Percentiles rank a stretch among this genome's conserved stretches.
phyloP scores from a whole-genome alignment of 1,140 invertebrate genomes.

The Ceratina calcarata region DNA sequence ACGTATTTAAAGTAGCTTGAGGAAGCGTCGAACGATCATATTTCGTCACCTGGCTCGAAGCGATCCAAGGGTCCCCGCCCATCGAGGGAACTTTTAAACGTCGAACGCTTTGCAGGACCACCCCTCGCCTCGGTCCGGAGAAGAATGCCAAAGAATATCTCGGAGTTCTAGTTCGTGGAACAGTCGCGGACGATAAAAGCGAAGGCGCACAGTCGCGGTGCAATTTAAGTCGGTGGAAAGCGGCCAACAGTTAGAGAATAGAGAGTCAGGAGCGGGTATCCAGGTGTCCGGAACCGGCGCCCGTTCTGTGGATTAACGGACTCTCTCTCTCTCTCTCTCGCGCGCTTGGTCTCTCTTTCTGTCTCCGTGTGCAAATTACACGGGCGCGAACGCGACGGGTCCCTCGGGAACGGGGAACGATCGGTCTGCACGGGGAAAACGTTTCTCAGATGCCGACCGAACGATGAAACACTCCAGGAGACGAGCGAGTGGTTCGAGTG shows the following conservation, averaged over 20 bases:
- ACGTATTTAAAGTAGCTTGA: too few species aligned
- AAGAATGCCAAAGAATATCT: not conserved
- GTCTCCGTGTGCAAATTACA: slow-evolving; percentile 6
- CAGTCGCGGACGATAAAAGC: too few species aligned
- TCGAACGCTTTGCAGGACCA: not conserved
- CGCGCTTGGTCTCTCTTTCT: too few species aligned
- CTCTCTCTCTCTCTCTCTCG: too few species aligned
- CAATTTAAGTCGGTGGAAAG: slow-evolving; percentile 3
- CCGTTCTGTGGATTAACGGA: not conserved
- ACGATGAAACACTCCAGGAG: slow-evolving; percentile 58
- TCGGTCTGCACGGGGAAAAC: slow-evolving; percentile 6
- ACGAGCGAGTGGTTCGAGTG: slow-evolving; percentile 36
- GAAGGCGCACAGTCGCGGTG: too few species aligned
- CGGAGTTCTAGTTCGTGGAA: not conserved
- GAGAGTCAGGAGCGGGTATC: not conserved
- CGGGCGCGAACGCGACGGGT: not conserved
- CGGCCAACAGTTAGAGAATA: not conserved
- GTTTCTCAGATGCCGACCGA: slow-evolving; percentile 53
- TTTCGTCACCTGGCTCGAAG: not conserved
- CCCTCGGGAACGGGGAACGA: not conserved
- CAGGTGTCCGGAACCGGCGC: not conserved
- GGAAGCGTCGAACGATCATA: too few species aligned
- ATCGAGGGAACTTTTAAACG: not conserved
- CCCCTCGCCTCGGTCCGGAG: too few species aligned
- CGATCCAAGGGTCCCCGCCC: not conserved